These are phyloP conservation scores for Philotrypesis tridentata DNA, from an alignment of 1,140 invertebrate genomes.

Conservation along the genomic window DNA sequence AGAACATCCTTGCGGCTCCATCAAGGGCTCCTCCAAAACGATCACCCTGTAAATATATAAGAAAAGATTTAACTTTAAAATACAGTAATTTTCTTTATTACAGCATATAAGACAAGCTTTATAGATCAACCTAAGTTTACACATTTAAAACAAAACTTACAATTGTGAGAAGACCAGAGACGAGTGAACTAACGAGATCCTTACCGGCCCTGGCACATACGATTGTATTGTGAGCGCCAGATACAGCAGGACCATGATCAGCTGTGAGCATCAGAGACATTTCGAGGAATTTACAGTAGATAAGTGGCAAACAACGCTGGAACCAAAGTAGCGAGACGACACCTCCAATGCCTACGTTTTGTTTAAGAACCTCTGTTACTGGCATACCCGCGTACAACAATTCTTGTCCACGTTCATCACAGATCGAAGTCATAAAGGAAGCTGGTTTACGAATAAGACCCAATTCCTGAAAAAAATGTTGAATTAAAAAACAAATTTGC, in stretches of 20 bases:
- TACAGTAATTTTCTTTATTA: too few relatives aligned
- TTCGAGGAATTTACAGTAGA: conserved; percentile 98
- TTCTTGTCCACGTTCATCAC: conserved; percentile 99
- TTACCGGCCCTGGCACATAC: conserved; percentile 99
- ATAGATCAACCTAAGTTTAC: too few relatives aligned
- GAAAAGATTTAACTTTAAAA: conserved; percentile 7
- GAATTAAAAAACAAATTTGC: not conserved
- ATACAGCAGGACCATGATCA: conserved; percentile 99
- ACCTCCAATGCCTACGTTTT: conserved; percentile 96
- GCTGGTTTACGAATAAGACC: conserved; percentile 99
- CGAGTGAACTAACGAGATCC: conserved; percentile 96
- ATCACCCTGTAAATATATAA: conserved; percentile 87
- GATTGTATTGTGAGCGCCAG: conserved; percentile 99
- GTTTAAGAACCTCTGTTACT: conserved; percentile 93
- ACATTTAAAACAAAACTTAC: conserved; percentile 78
- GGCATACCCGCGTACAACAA: conserved; percentile 98
- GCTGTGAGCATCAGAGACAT: conserved; percentile 99
- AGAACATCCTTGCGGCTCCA: conserved; percentile 96
- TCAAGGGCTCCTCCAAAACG: conserved; percentile 99
- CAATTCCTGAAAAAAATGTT: conserved; percentile 82
- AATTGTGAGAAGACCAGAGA: conserved; percentile 98
- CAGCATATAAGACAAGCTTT: too few relatives aligned
- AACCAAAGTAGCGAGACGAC: conserved; percentile 99
- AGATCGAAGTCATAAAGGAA: conserved; percentile 99
- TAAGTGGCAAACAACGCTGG: conserved; percentile 94